A percentile compares a stretch with the other conserved stretches of the same genome.
Evolutionary conservation across 2,113 vertebrate genomes (phyloP).

Genomic region (Gymnarchus niloticus): DNA sequence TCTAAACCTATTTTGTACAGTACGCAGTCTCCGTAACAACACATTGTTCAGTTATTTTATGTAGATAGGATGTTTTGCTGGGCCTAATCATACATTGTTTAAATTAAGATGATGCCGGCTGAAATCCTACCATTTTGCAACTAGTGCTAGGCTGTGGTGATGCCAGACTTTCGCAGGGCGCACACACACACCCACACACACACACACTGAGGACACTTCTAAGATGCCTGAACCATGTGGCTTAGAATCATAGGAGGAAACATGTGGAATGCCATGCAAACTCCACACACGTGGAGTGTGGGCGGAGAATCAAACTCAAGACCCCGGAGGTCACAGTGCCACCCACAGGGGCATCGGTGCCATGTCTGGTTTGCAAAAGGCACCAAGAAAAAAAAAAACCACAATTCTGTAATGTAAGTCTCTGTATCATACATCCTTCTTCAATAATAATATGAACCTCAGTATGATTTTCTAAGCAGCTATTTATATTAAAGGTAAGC

Average conservation of each 20-base stretch:
- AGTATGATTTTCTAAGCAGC: neutral
- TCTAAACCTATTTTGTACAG: neutral
- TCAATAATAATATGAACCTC: neutral
- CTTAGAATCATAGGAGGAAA: too few relatives aligned
- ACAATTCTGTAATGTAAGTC: neutral
- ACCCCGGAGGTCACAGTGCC: neutral
- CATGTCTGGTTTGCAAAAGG: neutral
- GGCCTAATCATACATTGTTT: neutral
- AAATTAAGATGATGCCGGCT: neutral
- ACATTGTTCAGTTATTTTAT: neutral
- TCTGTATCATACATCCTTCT: neutral
- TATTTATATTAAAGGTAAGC: neutral
- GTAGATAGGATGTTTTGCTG: neutral
- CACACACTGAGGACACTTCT: too few relatives aligned
- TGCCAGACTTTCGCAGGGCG: neutral
- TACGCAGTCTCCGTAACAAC: neutral
- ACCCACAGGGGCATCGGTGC: neutral
- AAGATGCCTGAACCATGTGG: too few relatives aligned
- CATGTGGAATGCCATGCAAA: too few relatives aligned
- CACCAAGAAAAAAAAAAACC: slow-evolving; percentile 7
- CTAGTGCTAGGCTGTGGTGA: neutral
- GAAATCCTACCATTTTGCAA: neutral
- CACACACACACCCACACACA: slow-evolving; percentile 19
- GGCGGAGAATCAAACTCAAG: slow-evolving; percentile 13
- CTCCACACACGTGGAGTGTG: too few relatives aligned